Percentiles rank a stretch among this genome's conserved stretches.
These are phyloP conservation scores for Penaeus vannamei DNA, from an alignment of 1,140 invertebrate species.

Conservation along the genomic window DNA sequence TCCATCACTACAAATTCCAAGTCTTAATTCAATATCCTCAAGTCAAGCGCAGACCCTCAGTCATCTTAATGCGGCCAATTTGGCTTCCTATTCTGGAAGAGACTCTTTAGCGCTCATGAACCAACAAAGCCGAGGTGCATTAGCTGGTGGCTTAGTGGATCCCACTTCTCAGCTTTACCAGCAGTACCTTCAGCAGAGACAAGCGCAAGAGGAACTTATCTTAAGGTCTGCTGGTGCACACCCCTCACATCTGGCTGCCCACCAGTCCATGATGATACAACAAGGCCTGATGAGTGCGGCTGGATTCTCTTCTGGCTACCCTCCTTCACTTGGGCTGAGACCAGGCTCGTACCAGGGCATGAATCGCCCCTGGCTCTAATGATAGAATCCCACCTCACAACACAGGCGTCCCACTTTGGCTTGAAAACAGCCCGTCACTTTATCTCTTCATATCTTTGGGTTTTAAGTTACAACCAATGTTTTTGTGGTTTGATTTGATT, in stretches of 20 bases:
- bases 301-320: conserved; percentile 77
- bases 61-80: conserved; percentile 71
- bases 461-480: conserved; percentile 45
- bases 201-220: conserved; percentile 74
- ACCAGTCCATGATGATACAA: conserved; percentile 72
- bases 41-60: conserved; percentile 66
- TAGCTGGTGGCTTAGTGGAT: conserved; percentile 73
- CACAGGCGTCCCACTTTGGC: conserved; percentile 32
- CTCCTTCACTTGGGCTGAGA: conserved; percentile 76
- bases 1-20: conserved; percentile 66
- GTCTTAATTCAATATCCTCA: conserved; percentile 65
- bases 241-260: conserved; percentile 71
- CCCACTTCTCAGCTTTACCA: conserved; percentile 77
- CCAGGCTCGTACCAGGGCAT: conserved; percentile 79
- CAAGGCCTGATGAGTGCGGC: conserved; percentile 75
- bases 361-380: conserved; percentile 73
- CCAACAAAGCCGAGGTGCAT: conserved; percentile 69
- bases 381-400: conserved; percentile 48
- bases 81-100: conserved; percentile 71
- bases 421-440: conserved; percentile 36
- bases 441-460: conserved; percentile 45
- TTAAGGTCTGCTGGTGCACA: conserved; percentile 71
- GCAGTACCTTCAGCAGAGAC: conserved; percentile 78
- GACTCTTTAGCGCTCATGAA: conserved; percentile 73
- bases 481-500: conserved; percentile 42